A percentile compares a stretch with the other conserved stretches of the same genome.
phyloP scores from a whole-genome alignment of 2,113 vertebrate genomes.

The Eurystomus gularis region DNA sequence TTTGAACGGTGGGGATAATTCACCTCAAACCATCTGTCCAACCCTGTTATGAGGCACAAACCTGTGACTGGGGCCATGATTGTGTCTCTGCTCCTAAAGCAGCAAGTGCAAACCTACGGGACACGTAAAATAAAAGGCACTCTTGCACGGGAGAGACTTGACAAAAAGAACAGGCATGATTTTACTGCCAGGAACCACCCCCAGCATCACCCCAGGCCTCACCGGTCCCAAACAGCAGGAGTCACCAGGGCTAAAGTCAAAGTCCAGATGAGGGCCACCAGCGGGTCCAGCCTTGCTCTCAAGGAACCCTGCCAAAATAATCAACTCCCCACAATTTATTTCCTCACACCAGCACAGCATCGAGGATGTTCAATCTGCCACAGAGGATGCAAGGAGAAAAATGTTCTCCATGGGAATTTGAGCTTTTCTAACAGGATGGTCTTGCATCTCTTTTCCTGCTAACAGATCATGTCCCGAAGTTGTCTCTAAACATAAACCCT shows the following conservation, averaged over 20 bases:
- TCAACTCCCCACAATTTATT: neutral
- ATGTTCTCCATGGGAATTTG: neutral
- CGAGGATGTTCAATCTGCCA: rapidly evolving
- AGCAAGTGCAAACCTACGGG: neutral
- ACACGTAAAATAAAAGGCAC: neutral
- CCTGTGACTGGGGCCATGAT: neutral
- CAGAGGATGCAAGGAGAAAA: neutral
- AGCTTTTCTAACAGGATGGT: neutral
- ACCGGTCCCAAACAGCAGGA: neutral
- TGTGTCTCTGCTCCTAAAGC: rapidly evolving
- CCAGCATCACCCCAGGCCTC: neutral
- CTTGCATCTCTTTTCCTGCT: neutral
- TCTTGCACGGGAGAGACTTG: neutral
- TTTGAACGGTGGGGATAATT: neutral
- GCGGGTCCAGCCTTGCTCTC: neutral
- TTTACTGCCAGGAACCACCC: neutral
- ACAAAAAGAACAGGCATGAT: neutral
- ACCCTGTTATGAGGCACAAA: neutral
- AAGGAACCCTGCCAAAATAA: neutral
- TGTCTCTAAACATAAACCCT: rapidly evolving
- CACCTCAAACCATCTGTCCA: neutral
- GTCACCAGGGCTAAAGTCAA: neutral
- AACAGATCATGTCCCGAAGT: rapidly evolving
- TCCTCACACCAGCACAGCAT: neutral
- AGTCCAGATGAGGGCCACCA: neutral